Percentiles rank a stretch among this genome's conserved stretches.
Conservation (phyloP, 2,113 vertebrate species). For the Cynocephalus volans region DNA sequence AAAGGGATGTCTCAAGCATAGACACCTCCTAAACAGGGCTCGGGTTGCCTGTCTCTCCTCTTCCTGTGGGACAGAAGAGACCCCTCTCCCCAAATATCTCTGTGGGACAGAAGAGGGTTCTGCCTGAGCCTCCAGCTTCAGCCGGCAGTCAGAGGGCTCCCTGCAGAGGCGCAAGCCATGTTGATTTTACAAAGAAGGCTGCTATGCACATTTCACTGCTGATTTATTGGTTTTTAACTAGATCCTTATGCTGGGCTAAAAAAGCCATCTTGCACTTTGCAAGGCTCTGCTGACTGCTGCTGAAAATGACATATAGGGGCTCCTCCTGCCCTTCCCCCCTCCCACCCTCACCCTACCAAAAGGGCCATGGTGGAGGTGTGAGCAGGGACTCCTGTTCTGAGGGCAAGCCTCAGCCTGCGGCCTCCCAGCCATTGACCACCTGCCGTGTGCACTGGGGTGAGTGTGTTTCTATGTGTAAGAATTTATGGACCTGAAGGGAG, state of each 20-base stretch:
- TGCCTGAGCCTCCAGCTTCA: conserved; percentile 87
- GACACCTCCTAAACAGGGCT: background rate
- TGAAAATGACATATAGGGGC: conserved; percentile 75
- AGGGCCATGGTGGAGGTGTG: conserved; percentile 60
- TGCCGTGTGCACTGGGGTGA: conserved; percentile 78
- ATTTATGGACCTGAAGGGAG: conserved; percentile 86
- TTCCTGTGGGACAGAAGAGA: background rate
- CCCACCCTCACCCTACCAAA: background rate
- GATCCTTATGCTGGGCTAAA: conserved; percentile 91
- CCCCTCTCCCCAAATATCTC: conserved; percentile 66
- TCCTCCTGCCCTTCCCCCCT: conserved; percentile 54
- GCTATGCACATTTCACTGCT: conserved; percentile 93
- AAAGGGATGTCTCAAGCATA: background rate
- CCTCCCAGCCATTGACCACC: conserved; percentile 84
- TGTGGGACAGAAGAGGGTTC: conserved; percentile 78
- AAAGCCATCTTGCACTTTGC: conserved; percentile 87
- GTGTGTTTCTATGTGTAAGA: conserved; percentile 89
- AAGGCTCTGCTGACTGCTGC: conserved; percentile 77
- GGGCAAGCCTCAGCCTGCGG: conserved; percentile 63
- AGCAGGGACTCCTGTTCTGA: conserved; percentile 46
- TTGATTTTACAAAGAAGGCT: conserved; percentile 94
- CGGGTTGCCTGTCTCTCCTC: background rate
- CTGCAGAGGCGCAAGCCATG: conserved; percentile 92
- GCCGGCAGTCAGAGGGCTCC: conserved; percentile 89
- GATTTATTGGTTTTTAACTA: conserved; percentile 95